A percentile compares a stretch with the other conserved stretches of the same genome.
Conservation (phyloP, 1,140 invertebrate species). For the Nasonia longicornis region DNA sequence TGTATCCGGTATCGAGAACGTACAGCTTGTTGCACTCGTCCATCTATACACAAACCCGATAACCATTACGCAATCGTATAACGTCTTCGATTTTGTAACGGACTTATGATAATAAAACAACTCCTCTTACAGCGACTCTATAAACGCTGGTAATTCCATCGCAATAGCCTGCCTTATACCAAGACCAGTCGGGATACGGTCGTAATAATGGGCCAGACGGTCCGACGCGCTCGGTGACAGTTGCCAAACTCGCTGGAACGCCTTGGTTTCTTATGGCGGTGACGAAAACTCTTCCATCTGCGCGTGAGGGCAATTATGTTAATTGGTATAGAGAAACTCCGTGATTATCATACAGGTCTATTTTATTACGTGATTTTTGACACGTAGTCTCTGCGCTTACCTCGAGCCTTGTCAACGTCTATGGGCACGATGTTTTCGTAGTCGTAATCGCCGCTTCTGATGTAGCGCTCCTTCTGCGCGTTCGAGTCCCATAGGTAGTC, state of each 20-base stretch:
- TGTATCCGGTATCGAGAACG: constrained; percentile 69
- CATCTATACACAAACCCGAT: constrained; percentile 59
- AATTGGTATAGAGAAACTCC: too few species aligned
- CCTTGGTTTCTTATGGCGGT: constrained; percentile 63
- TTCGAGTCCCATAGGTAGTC: constrained; percentile 47
- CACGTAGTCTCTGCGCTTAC: not conserved
- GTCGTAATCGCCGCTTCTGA: constrained; percentile 70
- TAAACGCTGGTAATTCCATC: constrained; percentile 51
- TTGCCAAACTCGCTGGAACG: constrained; percentile 55
- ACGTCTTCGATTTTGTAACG: not conserved
- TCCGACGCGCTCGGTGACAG: constrained; percentile 40
- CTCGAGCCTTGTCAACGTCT: constrained; percentile 48
- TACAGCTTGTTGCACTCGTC: constrained; percentile 69
- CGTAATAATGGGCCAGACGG: constrained; percentile 48
- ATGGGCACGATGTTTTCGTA: constrained; percentile 45
- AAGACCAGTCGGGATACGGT: constrained; percentile 56
- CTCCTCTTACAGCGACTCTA: constrained; percentile 50
- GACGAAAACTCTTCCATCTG: constrained; percentile 52
- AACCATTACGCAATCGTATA: not conserved
- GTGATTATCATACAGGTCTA: too few species aligned
- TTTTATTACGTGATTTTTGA: not conserved
- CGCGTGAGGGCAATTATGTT: not conserved
- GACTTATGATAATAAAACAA: not conserved
- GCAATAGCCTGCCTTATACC: constrained; percentile 48
- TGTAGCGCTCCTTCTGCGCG: constrained; percentile 59